phyloP scores from a whole-genome alignment of 2,888 invertebrate species.

The Serripes groenlandicus region DNA sequence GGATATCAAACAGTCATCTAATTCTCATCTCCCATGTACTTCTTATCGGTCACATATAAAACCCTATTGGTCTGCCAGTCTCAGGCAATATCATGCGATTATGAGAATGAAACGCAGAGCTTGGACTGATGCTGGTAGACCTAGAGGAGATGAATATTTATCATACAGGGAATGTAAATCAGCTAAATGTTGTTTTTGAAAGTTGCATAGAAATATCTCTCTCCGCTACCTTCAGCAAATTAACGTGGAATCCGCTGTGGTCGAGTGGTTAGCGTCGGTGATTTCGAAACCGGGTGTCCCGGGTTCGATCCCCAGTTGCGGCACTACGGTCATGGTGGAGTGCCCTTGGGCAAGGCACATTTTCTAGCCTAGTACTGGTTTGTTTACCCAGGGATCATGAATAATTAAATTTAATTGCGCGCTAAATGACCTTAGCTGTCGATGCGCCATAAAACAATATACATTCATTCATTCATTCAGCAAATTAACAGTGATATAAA shows the following conservation, averaged over 20 bases:
- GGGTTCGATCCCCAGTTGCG: too few relatives aligned
- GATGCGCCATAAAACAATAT: too few relatives aligned
- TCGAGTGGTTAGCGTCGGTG: too few relatives aligned
- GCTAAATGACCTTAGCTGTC: too few relatives aligned
- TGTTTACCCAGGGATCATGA: too few relatives aligned
- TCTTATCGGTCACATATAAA: slow-evolving; percentile 4
- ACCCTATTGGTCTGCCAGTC: not conserved
- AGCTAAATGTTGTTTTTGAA: slow-evolving; percentile 1
- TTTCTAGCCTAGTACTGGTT: too few relatives aligned
- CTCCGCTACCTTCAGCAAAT: not conserved
- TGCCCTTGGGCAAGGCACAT: too few relatives aligned
- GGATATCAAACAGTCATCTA: not conserved
- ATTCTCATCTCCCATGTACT: not conserved
- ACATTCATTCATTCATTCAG: too few relatives aligned
- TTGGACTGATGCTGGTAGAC: slow-evolving; percentile 10
- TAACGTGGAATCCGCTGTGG: too few relatives aligned
- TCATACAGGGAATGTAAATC: not conserved
- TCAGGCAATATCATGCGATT: not conserved
- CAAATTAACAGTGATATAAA: slow-evolving; percentile 4
- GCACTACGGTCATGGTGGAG: too few relatives aligned
- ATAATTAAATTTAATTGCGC: too few relatives aligned
- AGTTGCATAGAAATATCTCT: not conserved
- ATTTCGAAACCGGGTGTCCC: too few relatives aligned
- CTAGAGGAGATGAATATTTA: not conserved
- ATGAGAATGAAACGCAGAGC: not conserved